Evolutionary conservation across 2,113 vertebrate species (phyloP).

Genomic region (Labrus mixtus): DNA sequence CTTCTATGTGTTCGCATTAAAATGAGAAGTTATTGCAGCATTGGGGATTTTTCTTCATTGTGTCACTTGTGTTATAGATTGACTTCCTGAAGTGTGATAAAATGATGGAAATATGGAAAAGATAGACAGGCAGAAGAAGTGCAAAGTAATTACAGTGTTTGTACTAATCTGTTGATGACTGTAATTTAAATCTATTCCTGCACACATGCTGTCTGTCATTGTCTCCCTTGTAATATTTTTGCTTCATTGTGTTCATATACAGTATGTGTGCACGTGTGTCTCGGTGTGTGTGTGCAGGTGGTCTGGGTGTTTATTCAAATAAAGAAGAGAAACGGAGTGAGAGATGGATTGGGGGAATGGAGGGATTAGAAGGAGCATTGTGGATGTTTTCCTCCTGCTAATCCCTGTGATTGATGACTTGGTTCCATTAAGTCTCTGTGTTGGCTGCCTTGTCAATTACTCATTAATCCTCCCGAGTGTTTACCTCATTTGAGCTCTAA

Average conservation of each 20-base stretch:
- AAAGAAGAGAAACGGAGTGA: background rate
- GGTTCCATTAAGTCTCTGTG: constrained; percentile 64
- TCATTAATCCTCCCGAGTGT: constrained; percentile 72
- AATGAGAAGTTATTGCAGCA: constrained; percentile 8
- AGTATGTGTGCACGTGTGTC: background rate
- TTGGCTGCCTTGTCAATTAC: constrained; percentile 66
- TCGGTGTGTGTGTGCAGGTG: constrained; percentile 11
- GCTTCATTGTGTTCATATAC: background rate
- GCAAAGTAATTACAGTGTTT: constrained; percentile 11
- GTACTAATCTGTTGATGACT: constrained; percentile 11
- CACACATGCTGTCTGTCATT: background rate
- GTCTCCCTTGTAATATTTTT: constrained; percentile 6
- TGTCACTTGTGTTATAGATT: constrained; percentile 5
- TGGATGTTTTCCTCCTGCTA: constrained; percentile 64
- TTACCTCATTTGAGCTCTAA: constrained; percentile 53
- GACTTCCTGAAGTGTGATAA: constrained; percentile 4
- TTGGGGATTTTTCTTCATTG: background rate
- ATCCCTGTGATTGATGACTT: constrained; percentile 74
- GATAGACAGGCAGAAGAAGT: background rate
- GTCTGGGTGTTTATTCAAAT: constrained; percentile 37
- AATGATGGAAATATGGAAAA: background rate
- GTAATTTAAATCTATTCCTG: background rate
- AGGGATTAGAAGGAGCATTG: constrained; percentile 59
- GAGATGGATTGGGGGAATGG: constrained; percentile 39
- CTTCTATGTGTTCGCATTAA: background rate